phyloP scores from a whole-genome alignment of 2,797 vertebrate species.

The Momotus momota region DNA sequence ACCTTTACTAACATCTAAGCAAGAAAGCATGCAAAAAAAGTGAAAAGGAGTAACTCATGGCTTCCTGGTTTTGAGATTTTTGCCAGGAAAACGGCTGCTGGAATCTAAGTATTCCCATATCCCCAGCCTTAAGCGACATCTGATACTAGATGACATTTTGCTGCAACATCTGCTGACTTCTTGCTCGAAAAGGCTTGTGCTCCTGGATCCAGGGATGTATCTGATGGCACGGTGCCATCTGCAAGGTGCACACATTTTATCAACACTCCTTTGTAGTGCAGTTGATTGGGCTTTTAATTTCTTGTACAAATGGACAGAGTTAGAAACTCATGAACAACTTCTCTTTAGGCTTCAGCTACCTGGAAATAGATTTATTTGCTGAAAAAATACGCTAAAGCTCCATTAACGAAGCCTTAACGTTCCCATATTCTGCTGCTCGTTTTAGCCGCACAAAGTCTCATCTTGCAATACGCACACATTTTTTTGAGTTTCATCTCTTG shows the following conservation, averaged over 20 bases:
- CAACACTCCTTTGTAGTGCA: background rate
- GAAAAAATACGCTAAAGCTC: background rate
- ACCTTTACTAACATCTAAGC: background rate
- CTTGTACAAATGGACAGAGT: background rate
- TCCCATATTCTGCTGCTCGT: accelerated
- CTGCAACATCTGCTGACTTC: background rate
- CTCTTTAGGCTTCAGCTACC: background rate
- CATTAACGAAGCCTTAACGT: background rate
- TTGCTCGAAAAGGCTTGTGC: background rate
- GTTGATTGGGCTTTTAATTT: background rate
- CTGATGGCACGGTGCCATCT: background rate
- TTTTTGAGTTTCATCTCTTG: background rate
- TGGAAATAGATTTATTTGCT: background rate
- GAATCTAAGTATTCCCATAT: background rate
- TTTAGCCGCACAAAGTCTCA: background rate
- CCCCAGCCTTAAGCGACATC: background rate
- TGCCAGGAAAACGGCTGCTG: background rate
- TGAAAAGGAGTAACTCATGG: background rate
- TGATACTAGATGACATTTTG: background rate
- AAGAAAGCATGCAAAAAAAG: background rate
- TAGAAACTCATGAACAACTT: background rate
- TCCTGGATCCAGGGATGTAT: background rate
- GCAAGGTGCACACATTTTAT: background rate
- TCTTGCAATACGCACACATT: background rate
- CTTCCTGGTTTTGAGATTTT: background rate